Conservation (phyloP, 2,113 vertebrate species). For the Cavia aperea region DNA sequence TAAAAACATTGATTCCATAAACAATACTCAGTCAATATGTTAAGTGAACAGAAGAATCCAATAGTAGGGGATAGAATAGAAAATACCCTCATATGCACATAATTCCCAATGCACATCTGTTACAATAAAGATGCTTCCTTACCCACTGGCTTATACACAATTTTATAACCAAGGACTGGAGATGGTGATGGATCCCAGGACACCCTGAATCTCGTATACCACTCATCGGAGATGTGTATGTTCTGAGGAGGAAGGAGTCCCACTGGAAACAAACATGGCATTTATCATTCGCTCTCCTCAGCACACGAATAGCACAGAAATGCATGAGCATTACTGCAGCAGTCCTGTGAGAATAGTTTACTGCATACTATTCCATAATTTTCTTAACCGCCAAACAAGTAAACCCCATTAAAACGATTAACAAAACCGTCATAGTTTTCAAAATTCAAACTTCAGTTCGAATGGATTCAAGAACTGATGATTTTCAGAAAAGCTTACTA, state of each 20-base stretch:
- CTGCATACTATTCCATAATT: not conserved
- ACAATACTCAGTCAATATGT: not conserved
- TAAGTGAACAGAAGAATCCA: not conserved
- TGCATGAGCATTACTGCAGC: not conserved
- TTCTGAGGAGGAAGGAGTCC: slow-evolving; percentile 90
- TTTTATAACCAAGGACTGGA: slow-evolving; percentile 92
- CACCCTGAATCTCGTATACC: slow-evolving; percentile 97
- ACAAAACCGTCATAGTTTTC: not conserved
- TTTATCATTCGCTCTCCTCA: not conserved
- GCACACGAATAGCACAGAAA: not conserved
- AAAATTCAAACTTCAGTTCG: slow-evolving; percentile 27
- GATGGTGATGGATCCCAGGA: slow-evolving; percentile 91
- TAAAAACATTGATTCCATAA: slow-evolving; percentile 24
- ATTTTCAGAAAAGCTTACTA: not conserved
- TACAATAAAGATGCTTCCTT: slow-evolving; percentile 64
- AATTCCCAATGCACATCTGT: not conserved
- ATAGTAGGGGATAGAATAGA: not conserved
- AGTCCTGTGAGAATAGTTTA: not conserved
- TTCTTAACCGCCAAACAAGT: slow-evolving; percentile 10
- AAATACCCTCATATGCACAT: not conserved
- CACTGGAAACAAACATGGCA: slow-evolving; percentile 76
- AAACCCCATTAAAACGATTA: not conserved
- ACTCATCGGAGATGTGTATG: slow-evolving; percentile 95
- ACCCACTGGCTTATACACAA: slow-evolving; percentile 91
- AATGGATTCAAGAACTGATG: not conserved